phyloP scores from a whole-genome alignment of 2,113 vertebrate genomes.

The Scopus umbretta region DNA sequence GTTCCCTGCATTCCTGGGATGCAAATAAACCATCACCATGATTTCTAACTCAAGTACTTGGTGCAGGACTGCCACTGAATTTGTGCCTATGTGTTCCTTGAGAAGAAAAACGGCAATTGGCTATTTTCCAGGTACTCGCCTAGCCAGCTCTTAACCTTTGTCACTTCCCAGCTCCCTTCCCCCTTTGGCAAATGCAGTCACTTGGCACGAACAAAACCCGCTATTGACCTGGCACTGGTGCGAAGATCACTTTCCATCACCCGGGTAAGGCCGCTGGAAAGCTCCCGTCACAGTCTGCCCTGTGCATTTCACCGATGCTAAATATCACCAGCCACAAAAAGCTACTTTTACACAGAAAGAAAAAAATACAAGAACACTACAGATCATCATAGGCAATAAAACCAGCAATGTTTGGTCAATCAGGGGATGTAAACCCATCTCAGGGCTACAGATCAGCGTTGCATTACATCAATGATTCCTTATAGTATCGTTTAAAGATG shows the following conservation, averaged over 20 bases:
- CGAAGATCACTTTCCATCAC: not conserved
- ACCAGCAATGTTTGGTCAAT: conserved; percentile 15
- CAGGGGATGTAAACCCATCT: not conserved
- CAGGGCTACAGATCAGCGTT: not conserved
- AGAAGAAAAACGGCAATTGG: not conserved
- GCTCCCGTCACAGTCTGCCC: not conserved
- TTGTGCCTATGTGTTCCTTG: not conserved
- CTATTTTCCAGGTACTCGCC: not conserved
- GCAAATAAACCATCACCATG: not conserved
- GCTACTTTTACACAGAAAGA: not conserved
- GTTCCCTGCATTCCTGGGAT: not conserved
- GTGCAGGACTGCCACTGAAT: not conserved
- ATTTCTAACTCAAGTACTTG: not conserved
- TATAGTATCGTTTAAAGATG: not conserved
- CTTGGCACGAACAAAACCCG: not conserved
- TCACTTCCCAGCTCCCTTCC: not conserved
- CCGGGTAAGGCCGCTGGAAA: not conserved
- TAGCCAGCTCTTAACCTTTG: not conserved
- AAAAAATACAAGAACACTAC: not conserved
- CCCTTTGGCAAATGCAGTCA: not conserved
- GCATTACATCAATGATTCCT: not conserved
- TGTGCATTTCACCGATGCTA: rapidly evolving
- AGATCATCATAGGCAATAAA: not conserved
- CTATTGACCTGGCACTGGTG: not conserved
- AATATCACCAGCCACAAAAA: not conserved